Base-by-base conservation (phyloP, 2,888 invertebrate genomes). In the Polymixis lichenea region DNA sequence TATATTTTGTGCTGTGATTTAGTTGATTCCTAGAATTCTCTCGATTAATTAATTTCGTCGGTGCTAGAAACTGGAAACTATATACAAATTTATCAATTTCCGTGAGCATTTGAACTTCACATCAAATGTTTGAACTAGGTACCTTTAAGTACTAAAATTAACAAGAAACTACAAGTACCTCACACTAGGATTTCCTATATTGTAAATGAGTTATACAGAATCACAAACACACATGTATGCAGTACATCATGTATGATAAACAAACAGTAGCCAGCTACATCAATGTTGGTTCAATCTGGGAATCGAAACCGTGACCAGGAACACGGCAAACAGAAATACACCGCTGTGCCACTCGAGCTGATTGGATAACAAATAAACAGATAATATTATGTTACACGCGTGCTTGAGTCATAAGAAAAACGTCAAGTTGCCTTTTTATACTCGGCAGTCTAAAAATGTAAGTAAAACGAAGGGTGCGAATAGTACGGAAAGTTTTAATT, bases 281-380 rank as follows among this genome's bases (percentile, higher is more conserved):
- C 78, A 78, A 83, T 81, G 60, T 81, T 81, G 43, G 78, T 72
- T 81, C 64, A 78, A 78, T 81, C 64, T 65, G 64, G 68, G 80
- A 83, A 83, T 83, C 78, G 78, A 83, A 78, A 72, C 83, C 67
- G 64, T 83, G 71, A 78, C 80, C 78, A 53, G 55, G 58, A 56
- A 25, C 68, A 49, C 22, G 46, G 66, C 77, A 80, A 83, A 68
- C 58, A 78, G 83, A 55, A 77, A 68, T n/a, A 78, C 78, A 68
- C 71, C 71, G 72, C 78, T 51, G 58, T 17, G 32, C 83, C 71
- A 83, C 80, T 80, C 32, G 64, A 51, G 43, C 22, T 83, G 78
- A 80, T 80, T 83, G 58, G 62, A 83, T 60, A 49, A 77, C 77
- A 80, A 69, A 79, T 55, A 76, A 32, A 67, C 55, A 32, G 61